phyloP scores from a whole-genome alignment of 2,113 vertebrate species.

The Leiothrix lutea region DNA sequence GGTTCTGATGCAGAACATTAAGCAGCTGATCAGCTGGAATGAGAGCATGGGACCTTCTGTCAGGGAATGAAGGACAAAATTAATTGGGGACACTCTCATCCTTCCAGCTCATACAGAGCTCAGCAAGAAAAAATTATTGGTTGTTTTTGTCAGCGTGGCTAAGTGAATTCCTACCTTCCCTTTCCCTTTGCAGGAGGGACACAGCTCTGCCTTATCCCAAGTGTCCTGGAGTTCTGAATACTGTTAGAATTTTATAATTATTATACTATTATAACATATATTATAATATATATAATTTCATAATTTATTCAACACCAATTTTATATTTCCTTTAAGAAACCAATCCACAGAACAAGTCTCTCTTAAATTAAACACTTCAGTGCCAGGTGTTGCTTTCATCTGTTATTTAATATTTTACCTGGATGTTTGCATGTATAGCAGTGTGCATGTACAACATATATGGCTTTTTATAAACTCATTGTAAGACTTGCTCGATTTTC shows the following conservation, averaged over 20 bases:
- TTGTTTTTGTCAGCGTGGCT: background rate
- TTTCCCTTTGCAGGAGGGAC: background rate
- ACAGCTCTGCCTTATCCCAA: background rate
- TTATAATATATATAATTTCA: too few relatives aligned
- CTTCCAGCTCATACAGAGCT: background rate
- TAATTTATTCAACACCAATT: background rate
- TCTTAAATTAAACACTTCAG: background rate
- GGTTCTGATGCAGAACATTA: slow-evolving; percentile 3
- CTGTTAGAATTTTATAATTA: background rate
- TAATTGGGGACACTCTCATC: background rate
- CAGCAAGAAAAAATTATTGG: background rate
- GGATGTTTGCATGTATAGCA: background rate
- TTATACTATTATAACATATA: too few relatives aligned
- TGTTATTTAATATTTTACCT: background rate
- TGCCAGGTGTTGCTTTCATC: background rate
- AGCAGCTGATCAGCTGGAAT: slow-evolving; percentile 15
- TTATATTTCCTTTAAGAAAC: background rate
- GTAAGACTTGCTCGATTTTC: background rate
- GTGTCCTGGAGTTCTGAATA: background rate
- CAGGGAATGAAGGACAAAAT: background rate
- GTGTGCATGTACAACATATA: accelerated
- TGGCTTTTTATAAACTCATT: background rate
- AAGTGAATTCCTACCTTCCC: background rate
- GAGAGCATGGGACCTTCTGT: background rate
- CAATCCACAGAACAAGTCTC: background rate